Evolutionary conservation across 2,888 invertebrate species (phyloP), one percentile per base, ranked within the genome.

Genomic region (Idaea straminata): DNA sequence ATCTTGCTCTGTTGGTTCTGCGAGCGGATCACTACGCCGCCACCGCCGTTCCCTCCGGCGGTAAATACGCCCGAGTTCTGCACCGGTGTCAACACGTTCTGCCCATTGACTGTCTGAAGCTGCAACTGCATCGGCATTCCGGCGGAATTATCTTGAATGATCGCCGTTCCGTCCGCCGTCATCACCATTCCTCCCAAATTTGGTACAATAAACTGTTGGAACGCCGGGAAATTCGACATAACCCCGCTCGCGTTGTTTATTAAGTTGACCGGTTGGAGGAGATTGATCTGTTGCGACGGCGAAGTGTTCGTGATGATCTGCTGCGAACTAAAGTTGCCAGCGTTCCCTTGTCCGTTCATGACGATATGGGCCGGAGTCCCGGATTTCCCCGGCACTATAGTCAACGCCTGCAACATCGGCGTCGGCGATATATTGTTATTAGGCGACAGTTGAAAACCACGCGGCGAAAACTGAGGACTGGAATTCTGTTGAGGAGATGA

Each of bases 191-290:
- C 96, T 15, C 96, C 95, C 3, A 96, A 88, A 73, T 97, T 96
- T 13, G 97, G 97, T 65, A 97, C 95, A 64, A 97, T 95, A 76
- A 97, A 95, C 80, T 97, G 97, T 81, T 97, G 97, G 74, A 96
- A 96, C 0, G 96, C 95, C 0, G 96, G 96, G 81, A 96, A 96
- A 81, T 96, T 96, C 62, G 96, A 95, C 72, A 96, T 95, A 67
- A 96, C 95, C 5, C 95, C 94, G 57, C 95, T 94, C 0, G 95
- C 91, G 62, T 95, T 94, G 65, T 96, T 96, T 68, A 97, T 94
- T 70, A 97, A 88, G 88, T 97, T 97, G 47, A 97, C 96, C 0
- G 97, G 97, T 82, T 97, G 97, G 2, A 96, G 86, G 60, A 97
- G 89, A 83, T 97, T 96, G 47, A 96, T 96, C 81, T 96, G 94